phyloP scores from a whole-genome alignment of 2,113 vertebrate genomes.

The Colius striatus region DNA sequence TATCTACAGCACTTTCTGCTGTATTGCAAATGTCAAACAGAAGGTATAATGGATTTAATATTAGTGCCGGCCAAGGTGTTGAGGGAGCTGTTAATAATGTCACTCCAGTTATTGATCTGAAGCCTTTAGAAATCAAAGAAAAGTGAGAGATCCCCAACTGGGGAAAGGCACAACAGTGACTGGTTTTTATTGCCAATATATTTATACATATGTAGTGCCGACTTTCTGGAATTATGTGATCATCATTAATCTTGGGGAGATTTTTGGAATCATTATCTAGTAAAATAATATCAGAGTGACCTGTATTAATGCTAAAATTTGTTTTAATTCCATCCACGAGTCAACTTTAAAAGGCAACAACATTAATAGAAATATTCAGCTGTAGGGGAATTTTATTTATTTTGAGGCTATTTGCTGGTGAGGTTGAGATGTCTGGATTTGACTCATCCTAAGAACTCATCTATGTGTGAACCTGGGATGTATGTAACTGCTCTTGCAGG shows the following conservation, averaged over 20 bases:
- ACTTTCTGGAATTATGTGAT: constrained; percentile 78
- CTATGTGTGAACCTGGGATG: background rate
- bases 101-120: constrained; percentile 84
- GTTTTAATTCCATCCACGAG: background rate
- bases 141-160: constrained; percentile 78
- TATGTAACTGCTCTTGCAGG: background rate
- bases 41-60: constrained; percentile 83
- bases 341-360: constrained; percentile 16
- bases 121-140: constrained; percentile 83
- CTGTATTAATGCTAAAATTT: constrained; percentile 30
- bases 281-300: constrained; percentile 65
- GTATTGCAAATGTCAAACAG: constrained; percentile 81
- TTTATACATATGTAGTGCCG: constrained; percentile 77
- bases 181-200: constrained; percentile 81
- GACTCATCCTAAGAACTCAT: background rate
- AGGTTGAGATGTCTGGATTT: background rate
- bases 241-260: constrained; percentile 73
- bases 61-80: constrained; percentile 83
- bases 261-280: constrained; percentile 71
- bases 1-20: constrained; percentile 81
- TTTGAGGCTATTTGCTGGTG: background rate
- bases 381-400: background rate
- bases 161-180: constrained; percentile 78
- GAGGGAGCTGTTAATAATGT: constrained; percentile 87
- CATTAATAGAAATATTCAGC: background rate